A percentile compares a stretch with the other conserved stretches of the same genome.
Conservation (phyloP, 2,888 invertebrate species). For the Pandemis heparana region DNA sequence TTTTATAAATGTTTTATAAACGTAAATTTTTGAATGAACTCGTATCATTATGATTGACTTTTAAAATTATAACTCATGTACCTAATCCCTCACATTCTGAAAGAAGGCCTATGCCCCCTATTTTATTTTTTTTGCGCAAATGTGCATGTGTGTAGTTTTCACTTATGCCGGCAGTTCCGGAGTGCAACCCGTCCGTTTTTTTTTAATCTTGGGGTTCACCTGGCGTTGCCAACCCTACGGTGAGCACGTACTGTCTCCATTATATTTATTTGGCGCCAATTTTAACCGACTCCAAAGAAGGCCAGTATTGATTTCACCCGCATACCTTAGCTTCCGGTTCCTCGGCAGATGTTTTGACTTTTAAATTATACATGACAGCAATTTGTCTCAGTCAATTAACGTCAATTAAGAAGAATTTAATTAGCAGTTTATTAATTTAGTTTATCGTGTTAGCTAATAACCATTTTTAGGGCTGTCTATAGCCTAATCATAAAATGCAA, state of each 20-base stretch:
- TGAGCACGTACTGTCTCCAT: conserved; percentile 15
- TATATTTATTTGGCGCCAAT: conserved; percentile 28
- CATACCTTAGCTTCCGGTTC: conserved; percentile 30
- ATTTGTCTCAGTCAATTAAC: conserved; percentile 21
- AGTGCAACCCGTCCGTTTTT: no score
- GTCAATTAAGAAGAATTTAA: conserved; percentile 6
- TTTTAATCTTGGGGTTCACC: background rate
- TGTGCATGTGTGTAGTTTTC: no score
- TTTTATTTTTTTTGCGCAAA: no score
- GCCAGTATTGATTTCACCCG: conserved; percentile 42
- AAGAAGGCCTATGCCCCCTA: no score
- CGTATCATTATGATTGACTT: background rate
- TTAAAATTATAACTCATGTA: no score
- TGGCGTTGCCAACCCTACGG: conserved; percentile 5
- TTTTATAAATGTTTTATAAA: no score
- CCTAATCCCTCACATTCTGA: no score
- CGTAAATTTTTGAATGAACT: background rate
- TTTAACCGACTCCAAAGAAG: conserved; percentile 34
- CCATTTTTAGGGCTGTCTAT: background rate
- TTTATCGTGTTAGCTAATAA: background rate
- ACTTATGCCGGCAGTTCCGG: no score
- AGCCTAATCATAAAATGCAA: background rate
- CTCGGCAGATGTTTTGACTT: conserved; percentile 25
- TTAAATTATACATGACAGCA: conserved; percentile 21
- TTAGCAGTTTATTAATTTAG: background rate